These are phyloP conservation scores for Epinotia brunnichana DNA, from an alignment of 2,888 invertebrate genomes.

Conservation along the genomic window DNA sequence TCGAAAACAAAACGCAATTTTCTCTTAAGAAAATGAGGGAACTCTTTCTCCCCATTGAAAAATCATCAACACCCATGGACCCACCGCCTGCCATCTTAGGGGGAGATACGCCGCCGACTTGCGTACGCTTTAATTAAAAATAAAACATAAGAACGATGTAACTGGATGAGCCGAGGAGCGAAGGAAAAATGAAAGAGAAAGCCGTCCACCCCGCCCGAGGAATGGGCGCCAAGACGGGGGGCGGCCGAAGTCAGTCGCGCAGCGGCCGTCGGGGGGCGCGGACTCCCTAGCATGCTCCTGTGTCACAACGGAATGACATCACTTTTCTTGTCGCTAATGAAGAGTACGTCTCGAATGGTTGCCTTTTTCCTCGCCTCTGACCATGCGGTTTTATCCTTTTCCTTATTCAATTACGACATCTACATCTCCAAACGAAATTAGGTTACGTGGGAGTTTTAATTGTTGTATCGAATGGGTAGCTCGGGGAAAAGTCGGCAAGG, in stretches of 20 bases:
- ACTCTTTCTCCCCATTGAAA: conserved; percentile 85
- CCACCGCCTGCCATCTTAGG: conserved; percentile 63
- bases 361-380: conserved; percentile 66
- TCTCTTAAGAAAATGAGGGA: conserved; percentile 85
- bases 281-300: conserved; percentile 74
- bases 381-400: conserved; percentile 58
- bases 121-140: conserved; percentile 85
- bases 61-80: conserved; percentile 84
- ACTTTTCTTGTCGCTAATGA: conserved; percentile 84
- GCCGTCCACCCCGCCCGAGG: conserved; percentile 73
- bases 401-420: conserved; percentile 61
- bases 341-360: conserved; percentile 77
- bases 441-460: conserved; percentile 30
- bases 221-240: conserved; percentile 59
- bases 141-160: conserved; percentile 85
- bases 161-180: conserved; percentile 84
- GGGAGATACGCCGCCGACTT: conserved; percentile 82
- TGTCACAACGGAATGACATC: conserved; percentile 82
- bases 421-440: conserved; percentile 8
- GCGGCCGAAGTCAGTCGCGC: conserved; percentile 77
- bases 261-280: conserved; percentile 73
- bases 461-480: conserved; percentile 4
- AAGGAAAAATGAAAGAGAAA: conserved; percentile 85
- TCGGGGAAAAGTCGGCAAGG: conserved; percentile 15
- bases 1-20: conserved; percentile 85